A percentile compares a stretch with the other conserved stretches of the same genome.
These are phyloP conservation scores for Hermatobates lingyangjiaoensis DNA, from an alignment of 1,140 invertebrate species.

Conservation along the genomic window DNA sequence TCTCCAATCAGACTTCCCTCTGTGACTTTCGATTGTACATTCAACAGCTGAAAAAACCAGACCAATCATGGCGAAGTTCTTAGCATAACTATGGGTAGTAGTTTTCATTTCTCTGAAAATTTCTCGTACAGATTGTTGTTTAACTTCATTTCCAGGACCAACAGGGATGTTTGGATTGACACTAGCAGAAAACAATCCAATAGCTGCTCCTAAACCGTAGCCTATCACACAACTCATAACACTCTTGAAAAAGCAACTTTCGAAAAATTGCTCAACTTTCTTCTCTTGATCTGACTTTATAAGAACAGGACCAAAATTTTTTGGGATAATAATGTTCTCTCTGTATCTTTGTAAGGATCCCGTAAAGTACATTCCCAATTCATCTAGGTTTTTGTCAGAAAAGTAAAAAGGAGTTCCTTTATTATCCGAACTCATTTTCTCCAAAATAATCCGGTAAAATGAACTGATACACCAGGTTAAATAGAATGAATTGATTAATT, in stretches of 20 bases:
- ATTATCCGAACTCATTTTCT: no score
- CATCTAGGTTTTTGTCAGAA: constrained; percentile 27
- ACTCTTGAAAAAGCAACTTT: constrained; percentile 85
- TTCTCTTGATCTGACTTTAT: constrained; percentile 78
- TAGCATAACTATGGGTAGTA: constrained; percentile 78
- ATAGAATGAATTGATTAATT: no score
- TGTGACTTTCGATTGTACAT: constrained; percentile 74
- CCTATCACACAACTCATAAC: constrained; percentile 77
- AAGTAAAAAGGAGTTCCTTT: no score
- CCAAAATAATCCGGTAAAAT: no score
- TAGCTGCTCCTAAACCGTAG: constrained; percentile 77
- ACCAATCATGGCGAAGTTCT: constrained; percentile 93
- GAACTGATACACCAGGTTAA: no score
- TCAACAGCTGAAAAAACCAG: constrained; percentile 82
- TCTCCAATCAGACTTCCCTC: constrained; percentile 87
- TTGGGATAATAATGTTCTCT: constrained; percentile 66
- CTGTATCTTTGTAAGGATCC: constrained; percentile 43
- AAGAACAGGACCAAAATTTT: constrained; percentile 45
- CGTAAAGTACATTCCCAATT: constrained; percentile 40
- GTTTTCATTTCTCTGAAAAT: constrained; percentile 81
- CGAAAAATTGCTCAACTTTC: constrained; percentile 63
- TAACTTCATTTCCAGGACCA: constrained; percentile 39
- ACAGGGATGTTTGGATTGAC: constrained; percentile 49
- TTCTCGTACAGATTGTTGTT: constrained; percentile 63
- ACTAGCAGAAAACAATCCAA: constrained; percentile 88